Base-by-base conservation (phyloP, 2,888 invertebrate species). In the Cataglyphis albicans region DNA sequence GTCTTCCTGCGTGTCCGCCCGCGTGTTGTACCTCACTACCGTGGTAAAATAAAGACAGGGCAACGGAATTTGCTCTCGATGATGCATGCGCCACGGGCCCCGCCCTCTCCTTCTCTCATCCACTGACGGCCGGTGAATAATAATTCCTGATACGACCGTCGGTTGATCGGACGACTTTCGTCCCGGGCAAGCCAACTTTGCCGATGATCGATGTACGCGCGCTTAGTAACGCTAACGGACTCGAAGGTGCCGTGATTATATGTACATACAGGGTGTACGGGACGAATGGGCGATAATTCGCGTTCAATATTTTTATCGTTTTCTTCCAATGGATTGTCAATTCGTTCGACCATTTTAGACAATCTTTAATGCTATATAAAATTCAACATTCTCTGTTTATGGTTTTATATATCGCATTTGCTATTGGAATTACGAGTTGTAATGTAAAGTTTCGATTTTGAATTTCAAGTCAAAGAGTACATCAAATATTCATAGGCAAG, bases 11-110 rank as follows among this genome's bases (percentile, higher is more conserved):
- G 7, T 59, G 18, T 52, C 41, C 70, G 65, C 25, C 63, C 63
- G 38, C 44, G 65, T 72, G 74, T 52, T 52, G 7, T 70, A 84
- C 82, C 73, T 75, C 84, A 70, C 85, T 84, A 85, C 84, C 86
- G 83, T 59, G 83, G 85, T 86, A 83, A 88, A 91, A 91, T 88
- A 89, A 90, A 91, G 89, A 87, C 85, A 86, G 84, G 86, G 86
- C 76, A 83, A 84, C 89, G 90, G 90, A 91, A 91, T 92, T 90
- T 90, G 90, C 90, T 90, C 89, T 89, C 85, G 87, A 90, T 91
- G 90, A 91, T 91, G 91, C 91, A 91, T 91, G 91, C 86, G 86
- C 82, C 88, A 80, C 86, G 84, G 52, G 84, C 88, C 84, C 89
- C 85, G 88, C 90, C 87, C 86, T 83, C 83, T 80, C 81, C 86